phyloP scores from a whole-genome alignment of 1,140 invertebrate genomes.

The Acromyrmex echinatior region DNA sequence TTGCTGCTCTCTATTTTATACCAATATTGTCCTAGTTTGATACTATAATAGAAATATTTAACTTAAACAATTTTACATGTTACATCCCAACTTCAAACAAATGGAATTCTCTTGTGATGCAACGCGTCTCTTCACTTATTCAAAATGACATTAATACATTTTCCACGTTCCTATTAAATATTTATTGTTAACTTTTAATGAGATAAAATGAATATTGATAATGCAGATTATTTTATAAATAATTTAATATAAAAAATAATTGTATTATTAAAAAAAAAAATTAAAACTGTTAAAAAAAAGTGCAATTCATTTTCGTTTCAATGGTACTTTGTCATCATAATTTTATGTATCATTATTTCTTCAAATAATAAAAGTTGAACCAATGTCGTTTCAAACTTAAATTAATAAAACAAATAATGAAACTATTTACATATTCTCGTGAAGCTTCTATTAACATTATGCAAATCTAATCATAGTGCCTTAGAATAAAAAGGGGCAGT shows the following conservation, averaged over 20 bases:
- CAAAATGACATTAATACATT: background rate
- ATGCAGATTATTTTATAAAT: no score
- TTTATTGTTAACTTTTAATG: background rate
- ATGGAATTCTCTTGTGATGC: background rate
- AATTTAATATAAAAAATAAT: no score
- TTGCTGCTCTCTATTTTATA: background rate
- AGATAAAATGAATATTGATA: background rate
- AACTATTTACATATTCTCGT: background rate
- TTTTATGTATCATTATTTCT: background rate
- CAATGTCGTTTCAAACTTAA: background rate
- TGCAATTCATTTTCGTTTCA: no score
- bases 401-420: background rate
- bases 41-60: slow-evolving; percentile 25
- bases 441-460: slow-evolving; percentile 1
- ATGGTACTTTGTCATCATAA: background rate
- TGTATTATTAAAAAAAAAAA: no score
- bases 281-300: no score
- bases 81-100: background rate
- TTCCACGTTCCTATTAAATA: background rate
- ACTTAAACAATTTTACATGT: background rate
- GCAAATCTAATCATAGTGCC: background rate
- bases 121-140: background rate
- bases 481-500: background rate
- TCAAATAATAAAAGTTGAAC: background rate
- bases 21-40: background rate